phyloP scores from a whole-genome alignment of 2,888 invertebrate genomes.

The Alentia gelatinosa region DNA sequence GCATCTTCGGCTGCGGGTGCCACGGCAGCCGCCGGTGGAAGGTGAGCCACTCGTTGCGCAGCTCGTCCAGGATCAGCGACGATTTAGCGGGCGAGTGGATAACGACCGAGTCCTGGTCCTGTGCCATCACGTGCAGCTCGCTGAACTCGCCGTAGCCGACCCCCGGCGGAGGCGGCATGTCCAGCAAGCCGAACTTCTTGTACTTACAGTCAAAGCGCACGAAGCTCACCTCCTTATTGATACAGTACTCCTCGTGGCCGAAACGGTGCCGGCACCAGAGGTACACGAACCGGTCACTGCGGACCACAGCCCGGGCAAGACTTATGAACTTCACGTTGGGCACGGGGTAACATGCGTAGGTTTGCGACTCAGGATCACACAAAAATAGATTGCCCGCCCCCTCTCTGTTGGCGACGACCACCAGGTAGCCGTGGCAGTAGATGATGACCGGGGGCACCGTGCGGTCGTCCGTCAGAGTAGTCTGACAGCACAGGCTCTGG shows the following conservation, averaged over 20 bases:
- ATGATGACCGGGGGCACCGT: slow-evolving; percentile 77
- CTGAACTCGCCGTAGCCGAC: slow-evolving; percentile 76
- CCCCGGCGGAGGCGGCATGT: slow-evolving; percentile 74
- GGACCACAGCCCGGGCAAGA: slow-evolving; percentile 74
- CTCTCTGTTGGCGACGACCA: slow-evolving; percentile 76
- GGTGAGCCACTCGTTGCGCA: slow-evolving; percentile 75
- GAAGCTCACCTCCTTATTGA: slow-evolving; percentile 77
- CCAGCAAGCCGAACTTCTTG: slow-evolving; percentile 74
- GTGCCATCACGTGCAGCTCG: slow-evolving; percentile 72
- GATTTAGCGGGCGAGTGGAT: slow-evolving; percentile 77
- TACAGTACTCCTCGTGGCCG: slow-evolving; percentile 78
- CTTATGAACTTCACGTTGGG: slow-evolving; percentile 77
- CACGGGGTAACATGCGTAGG: slow-evolving; percentile 76
- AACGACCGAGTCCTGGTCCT: slow-evolving; percentile 74
- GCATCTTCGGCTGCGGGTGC: slow-evolving; percentile 65
- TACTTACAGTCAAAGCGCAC: slow-evolving; percentile 76
- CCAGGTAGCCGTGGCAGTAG: slow-evolving; percentile 74
- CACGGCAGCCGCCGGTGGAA: slow-evolving; percentile 71
- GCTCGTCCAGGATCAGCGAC: slow-evolving; percentile 76
- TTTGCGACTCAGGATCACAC: slow-evolving; percentile 74
- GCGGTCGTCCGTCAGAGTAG: slow-evolving; percentile 76
- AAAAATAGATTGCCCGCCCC: slow-evolving; percentile 77
- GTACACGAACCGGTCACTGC: slow-evolving; percentile 73
- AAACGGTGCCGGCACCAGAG: slow-evolving; percentile 77
- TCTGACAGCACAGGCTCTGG: slow-evolving; percentile 76